A percentile compares a stretch with the other conserved stretches of the same genome.
phyloP scores from a whole-genome alignment of 2,113 vertebrate species.

The Grallaria varia region DNA sequence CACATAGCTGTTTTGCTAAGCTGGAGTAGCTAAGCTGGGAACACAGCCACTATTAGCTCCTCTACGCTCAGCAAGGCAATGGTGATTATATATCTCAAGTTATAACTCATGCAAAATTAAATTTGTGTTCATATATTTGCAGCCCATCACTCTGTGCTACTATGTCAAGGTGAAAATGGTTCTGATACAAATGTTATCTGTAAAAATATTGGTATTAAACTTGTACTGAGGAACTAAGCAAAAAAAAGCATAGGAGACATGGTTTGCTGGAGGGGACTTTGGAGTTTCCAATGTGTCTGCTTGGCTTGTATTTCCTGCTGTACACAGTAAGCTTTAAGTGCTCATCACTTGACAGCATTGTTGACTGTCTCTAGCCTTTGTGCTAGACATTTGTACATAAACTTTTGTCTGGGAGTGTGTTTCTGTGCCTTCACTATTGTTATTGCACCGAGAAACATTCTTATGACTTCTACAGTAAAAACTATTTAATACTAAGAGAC shows the following conservation, averaged over 20 bases:
- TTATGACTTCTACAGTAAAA: not conserved
- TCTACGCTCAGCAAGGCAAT: not conserved
- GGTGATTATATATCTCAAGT: not conserved
- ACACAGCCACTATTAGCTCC: not conserved
- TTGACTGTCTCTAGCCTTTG: not conserved
- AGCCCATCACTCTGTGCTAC: not conserved
- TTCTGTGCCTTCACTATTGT: not conserved
- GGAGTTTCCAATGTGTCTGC: not conserved
- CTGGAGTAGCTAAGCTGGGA: not conserved
- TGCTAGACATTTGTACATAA: not conserved
- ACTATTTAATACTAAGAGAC: not conserved
- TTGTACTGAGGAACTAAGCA: not conserved
- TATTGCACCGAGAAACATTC: not conserved
- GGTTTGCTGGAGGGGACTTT: not conserved
- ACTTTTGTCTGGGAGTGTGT: not conserved
- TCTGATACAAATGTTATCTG: not conserved
- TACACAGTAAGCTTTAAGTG: not conserved
- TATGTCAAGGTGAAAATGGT: not conserved
- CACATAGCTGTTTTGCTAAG: not conserved
- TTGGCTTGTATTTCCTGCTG: not conserved
- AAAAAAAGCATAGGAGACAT: not conserved
- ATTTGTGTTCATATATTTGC: not conserved
- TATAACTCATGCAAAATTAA: not conserved
- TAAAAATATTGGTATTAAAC: not conserved
- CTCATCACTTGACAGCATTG: not conserved